Base-by-base conservation (phyloP, 2,888 invertebrate genomes). In the Oligia fasciuncula region DNA sequence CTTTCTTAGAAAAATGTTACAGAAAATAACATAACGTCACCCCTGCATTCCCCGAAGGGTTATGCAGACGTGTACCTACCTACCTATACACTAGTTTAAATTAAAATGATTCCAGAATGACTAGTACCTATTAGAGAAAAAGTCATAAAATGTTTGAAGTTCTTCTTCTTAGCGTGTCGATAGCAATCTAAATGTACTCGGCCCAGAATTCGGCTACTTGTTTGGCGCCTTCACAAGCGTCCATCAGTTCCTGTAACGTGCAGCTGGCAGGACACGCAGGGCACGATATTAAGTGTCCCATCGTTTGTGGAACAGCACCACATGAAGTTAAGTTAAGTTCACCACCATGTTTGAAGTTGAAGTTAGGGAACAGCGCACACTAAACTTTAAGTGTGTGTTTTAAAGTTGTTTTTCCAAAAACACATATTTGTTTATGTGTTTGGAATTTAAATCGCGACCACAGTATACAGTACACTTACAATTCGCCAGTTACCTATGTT, bases 1-100 rank as follows among this genome's bases (percentile, higher is more conserved):
- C 19, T 40, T 84, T 84, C 78, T 67, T 19, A 51, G 67, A 77
- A 86, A 63, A 82, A 13, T 60, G 14, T 8, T 57, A 49, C 13
- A 11, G 6, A 35, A 51, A n/a, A 43, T n/a, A 13, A 51, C 17
- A 49, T n/a, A 57, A 35, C 51, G 17, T 19, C 13, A 17, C n/a
- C n/a, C 23, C 2, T 19, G 11, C 17, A 5, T 40, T 3, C 1
- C 11, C 2, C 5, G 2, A 17, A n/a, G 63, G 17, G n/a, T 6
- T 0, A 17, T 1, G n/a, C n/a, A 63, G 40, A n/a, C 3, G 9
- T 23, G 35, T 9, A 14, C 2, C 68, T 11, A 23, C 4, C 3
- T 57, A 57, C 11, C 0, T 6, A 54, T 54, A 54, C 54, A 54
- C 23, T 57, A 57, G 23, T 23, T 9, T 57, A 19, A 19, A 51